phyloP scores from a whole-genome alignment of 2,113 vertebrate species.

The Passer montanus region DNA sequence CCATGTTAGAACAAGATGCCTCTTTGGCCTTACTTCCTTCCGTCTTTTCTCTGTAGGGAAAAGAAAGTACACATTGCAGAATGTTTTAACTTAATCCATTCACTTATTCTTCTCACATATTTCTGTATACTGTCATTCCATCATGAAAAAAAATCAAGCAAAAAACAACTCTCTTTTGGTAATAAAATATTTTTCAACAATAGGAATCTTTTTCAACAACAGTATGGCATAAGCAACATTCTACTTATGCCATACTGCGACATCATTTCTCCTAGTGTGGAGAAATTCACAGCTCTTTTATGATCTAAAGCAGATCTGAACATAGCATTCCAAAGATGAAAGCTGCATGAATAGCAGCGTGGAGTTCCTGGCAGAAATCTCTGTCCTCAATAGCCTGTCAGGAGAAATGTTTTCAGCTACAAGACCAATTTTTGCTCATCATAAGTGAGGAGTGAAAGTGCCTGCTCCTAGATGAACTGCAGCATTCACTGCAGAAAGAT shows the following conservation, averaged over 20 bases:
- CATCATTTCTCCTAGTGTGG: not conserved
- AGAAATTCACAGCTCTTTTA: not conserved
- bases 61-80: not conserved
- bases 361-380: slow-evolving; percentile 23
- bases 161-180: not conserved
- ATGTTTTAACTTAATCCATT: not conserved
- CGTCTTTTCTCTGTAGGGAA: not conserved
- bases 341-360: not conserved
- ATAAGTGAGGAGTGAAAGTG: not conserved
- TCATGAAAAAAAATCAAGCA: not conserved
- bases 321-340: slow-evolving; percentile 27
- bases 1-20: not conserved
- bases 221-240: not conserved
- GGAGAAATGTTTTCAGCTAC: slow-evolving; percentile 2
- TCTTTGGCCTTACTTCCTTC: not conserved
- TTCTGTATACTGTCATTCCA: not conserved
- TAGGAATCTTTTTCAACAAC: not conserved
- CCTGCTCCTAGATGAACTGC: not conserved
- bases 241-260: not conserved
- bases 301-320: slow-evolving; percentile 50
- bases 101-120: not conserved
- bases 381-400: slow-evolving; percentile 26
- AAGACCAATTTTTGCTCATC: not conserved
- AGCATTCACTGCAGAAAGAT: not conserved
- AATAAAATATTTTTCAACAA: not conserved